Evolutionary conservation across 2,113 vertebrate genomes (phyloP), one percentile per base, ranked within the genome.

Genomic region (Campylomormyrus numenius): DNA sequence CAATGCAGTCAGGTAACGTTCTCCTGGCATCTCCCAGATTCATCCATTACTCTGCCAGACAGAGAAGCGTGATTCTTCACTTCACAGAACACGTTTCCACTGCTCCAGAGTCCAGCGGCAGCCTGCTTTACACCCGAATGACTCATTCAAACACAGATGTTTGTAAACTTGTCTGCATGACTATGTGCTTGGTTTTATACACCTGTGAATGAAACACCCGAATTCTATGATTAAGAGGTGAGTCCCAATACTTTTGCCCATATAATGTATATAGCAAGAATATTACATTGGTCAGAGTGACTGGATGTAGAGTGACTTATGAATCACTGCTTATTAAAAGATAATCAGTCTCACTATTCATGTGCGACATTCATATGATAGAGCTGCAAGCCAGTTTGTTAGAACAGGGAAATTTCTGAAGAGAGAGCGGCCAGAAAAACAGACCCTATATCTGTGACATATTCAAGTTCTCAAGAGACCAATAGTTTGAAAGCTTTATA

Each of bases 241-340:
- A 31, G 62, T 27, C 58, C 24, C 58, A 62, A 9, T 62, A 62
- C 24, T 62, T 62, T 62, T 62, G 24, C 24, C n/a, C n/a, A 3
- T 66, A 31, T 3, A 66, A 27, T 31, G n/a, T 66, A 66, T 66
- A 31, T 66, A 93, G 62, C 93, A 90, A 90, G 42, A 90, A 94
- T 94, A 95, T 94, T 94, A 94, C 94, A 94, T 95, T 91, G 91
- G 95, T 94, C 93, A 91, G 91, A 90, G 94, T 94, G 92, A 94
- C 92, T 66, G 93, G 93, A 92, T 48, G 93, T 90, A 89, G 92
- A 94, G 91, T 92, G 93, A 94, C 87, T 90, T 92, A 91, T 95
- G 93, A 96, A 95, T 95, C 95, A 95, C 95, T 95, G 94, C 94
- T 95, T 94, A 94, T 95, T 96, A 96, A 96, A 94, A 92, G 94